Conservation (phyloP, 2,797 vertebrate species). For the Propithecus perrieri region DNA sequence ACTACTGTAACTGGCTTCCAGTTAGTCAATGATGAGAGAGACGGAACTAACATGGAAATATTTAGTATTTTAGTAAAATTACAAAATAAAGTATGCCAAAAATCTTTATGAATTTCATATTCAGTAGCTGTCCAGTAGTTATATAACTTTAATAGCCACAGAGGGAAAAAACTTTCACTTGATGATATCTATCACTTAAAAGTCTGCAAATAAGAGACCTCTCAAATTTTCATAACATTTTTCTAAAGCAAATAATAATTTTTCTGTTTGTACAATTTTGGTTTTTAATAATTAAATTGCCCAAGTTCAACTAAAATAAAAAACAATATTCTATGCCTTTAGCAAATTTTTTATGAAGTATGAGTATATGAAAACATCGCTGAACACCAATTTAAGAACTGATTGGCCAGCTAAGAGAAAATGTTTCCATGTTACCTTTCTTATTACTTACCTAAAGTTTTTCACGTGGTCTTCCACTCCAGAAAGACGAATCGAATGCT, state of each 20-base stretch:
- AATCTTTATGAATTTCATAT: background rate
- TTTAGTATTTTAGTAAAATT: background rate
- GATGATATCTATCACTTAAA: background rate
- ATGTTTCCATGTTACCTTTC: background rate
- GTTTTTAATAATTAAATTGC: background rate
- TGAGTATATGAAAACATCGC: background rate
- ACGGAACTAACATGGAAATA: background rate
- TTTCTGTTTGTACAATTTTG: background rate
- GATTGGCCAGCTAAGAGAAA: background rate
- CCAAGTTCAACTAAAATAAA: constrained; percentile 1
- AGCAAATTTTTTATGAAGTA: background rate
- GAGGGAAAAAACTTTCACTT: background rate
- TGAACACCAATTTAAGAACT: background rate
- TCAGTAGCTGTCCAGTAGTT: background rate
- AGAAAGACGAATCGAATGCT: constrained; percentile 95
- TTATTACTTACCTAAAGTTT: constrained; percentile 93
- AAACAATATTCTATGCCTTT: background rate
- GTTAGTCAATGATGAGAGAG: background rate
- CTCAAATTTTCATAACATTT: background rate
- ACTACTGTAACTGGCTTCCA: background rate
- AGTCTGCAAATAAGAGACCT: background rate
- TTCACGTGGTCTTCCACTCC: constrained; percentile 98
- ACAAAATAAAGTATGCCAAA: background rate
- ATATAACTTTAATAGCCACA: background rate
- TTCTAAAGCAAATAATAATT: background rate